These are phyloP conservation scores for Agrilus mali DNA, from an alignment of 2,888 invertebrate species.

Conservation along the genomic window DNA sequence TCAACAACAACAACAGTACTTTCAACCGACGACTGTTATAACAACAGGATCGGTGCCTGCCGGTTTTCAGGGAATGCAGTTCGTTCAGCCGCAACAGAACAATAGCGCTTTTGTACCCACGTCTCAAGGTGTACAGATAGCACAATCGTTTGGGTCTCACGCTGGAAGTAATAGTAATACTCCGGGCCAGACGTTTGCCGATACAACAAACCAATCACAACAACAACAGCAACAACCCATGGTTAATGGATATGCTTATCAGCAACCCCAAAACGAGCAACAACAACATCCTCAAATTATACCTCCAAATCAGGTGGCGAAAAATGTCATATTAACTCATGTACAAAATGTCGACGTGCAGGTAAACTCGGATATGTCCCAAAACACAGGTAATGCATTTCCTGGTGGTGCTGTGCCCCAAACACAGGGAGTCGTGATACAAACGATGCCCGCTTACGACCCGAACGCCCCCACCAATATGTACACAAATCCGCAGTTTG, in stretches of 20 bases:
- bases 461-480: slow-evolving; percentile 21
- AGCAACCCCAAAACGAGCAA: slow-evolving; percentile 14
- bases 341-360: slow-evolving; percentile 11
- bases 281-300: slow-evolving; percentile 21
- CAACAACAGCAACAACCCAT: slow-evolving; percentile 18
- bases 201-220: slow-evolving; percentile 24
- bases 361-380: slow-evolving; percentile 6
- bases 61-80: slow-evolving; percentile 28
- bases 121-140: slow-evolving; percentile 25
- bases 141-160: slow-evolving; percentile 16
- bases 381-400: slow-evolving; percentile 1
- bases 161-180: no score
- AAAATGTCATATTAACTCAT: slow-evolving; percentile 24
- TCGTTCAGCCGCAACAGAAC: slow-evolving; percentile 29
- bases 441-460: slow-evolving; percentile 5
- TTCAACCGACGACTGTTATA: slow-evolving; percentile 23
- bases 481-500: slow-evolving; percentile 31
- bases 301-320: slow-evolving; percentile 27
- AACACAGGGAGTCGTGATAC: slow-evolving; percentile 7
- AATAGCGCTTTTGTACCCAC: slow-evolving; percentile 32
- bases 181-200: slow-evolving; percentile 31
- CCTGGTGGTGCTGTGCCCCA: slow-evolving; percentile 1
- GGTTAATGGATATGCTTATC: slow-evolving; percentile 30
- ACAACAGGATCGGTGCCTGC: slow-evolving; percentile 20
- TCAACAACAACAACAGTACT: slow-evolving; percentile 19